Evolutionary conservation across 2,113 vertebrate genomes (phyloP), one percentile per base, ranked within the genome.

Genomic region (Pipra filicauda): DNA sequence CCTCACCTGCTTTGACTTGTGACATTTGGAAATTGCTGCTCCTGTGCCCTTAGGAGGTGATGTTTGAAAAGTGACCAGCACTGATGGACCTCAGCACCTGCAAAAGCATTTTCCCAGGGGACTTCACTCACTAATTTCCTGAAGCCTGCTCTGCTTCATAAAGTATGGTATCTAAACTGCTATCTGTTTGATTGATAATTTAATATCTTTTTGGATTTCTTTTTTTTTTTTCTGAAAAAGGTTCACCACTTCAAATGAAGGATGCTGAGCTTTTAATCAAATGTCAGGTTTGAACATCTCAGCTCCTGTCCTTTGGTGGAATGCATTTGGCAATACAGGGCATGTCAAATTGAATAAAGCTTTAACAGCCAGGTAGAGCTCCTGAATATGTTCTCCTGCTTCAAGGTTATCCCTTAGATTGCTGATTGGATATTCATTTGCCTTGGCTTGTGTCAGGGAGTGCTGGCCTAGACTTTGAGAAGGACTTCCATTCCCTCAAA

Each of bases 391-490:
- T 74, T 48, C 89, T 77, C 51, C 66, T 91, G n/a, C 58, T 74
- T 91, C 92, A 96, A 86, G 75, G 93, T 96, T 94, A 52, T 77
- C 74, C 89, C 57, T 74, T 46, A 67, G 74, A 72, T 39, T 83
- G 43, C 85, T 94, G 65, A 80, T 65, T 77, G 88, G 74, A 81
- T 81, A 64, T 73, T 88, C 87, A 27, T 82, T 66, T 89, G 48
- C 92, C 80, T 87, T 85, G 71, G 77, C 26, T 93, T 58, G 64
- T 91, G n/a, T 70, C 79, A 88, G 52, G 10, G 33, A 74, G 33
- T 26, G 17, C 66, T 82, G 61, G 64, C 88, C 89, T 48, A 72
- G 81, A 16, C 55, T 85, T 55, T 44, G 30, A 84, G 62, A 77
- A 87, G 44, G 77, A 35, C 54, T 91, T 75, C 61, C 55, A 57